Conservation (phyloP, 2,888 invertebrate species). For the Chironomus tentans region DNA sequence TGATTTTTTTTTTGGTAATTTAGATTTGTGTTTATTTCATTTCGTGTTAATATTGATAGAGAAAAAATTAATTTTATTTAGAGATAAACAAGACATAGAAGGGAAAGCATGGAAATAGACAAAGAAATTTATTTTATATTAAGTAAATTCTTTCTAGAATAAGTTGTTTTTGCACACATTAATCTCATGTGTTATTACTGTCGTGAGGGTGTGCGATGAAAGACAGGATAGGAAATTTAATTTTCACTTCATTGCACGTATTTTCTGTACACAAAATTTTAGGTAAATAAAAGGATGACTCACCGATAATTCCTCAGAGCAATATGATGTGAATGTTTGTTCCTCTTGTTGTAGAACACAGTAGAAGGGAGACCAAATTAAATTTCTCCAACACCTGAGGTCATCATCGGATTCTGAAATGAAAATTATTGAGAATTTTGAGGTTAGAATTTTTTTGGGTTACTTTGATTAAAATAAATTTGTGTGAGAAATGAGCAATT, state of each 20-base stretch:
- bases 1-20: constrained; percentile 27
- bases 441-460: not conserved
- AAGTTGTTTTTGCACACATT: no score
- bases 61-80: not conserved
- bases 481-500: not conserved
- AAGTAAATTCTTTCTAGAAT: not conserved
- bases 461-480: not conserved
- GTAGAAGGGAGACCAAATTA: constrained; percentile 60
- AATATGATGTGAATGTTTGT: constrained; percentile 59
- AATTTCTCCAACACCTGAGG: constrained; percentile 38
- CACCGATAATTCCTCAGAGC: constrained; percentile 64
- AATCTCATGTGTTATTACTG: not conserved
- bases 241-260: not conserved
- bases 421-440: not conserved
- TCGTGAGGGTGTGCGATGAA: not conserved
- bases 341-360: constrained; percentile 64
- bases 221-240: not conserved
- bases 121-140: not conserved
- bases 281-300: constrained; percentile 36
- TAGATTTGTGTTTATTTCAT: not conserved
- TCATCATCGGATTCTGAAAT: constrained; percentile 41
- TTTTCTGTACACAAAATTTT: not conserved
- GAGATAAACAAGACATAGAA: not conserved
- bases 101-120: not conserved
- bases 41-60: not conserved